Conservation (phyloP, 2,797 vertebrate genomes). For the Typhlichthys subterraneus region DNA sequence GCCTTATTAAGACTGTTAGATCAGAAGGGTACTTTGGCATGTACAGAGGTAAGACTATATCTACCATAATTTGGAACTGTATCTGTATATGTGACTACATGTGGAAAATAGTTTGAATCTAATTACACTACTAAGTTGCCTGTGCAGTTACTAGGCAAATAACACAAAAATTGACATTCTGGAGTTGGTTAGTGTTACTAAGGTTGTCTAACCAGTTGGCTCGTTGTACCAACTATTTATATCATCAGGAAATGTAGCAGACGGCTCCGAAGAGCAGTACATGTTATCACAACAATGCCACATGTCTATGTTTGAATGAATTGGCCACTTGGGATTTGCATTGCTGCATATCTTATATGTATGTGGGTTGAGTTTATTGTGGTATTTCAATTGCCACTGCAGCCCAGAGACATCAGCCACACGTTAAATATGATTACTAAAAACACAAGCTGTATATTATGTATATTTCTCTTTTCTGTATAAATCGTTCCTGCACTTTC, state of each 20-base stretch:
- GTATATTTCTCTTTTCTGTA: neutral
- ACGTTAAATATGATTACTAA: neutral
- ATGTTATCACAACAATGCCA: neutral
- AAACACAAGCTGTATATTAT: neutral
- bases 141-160: neutral
- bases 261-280: no score
- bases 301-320: neutral
- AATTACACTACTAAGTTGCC: neutral
- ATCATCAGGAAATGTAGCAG: no score
- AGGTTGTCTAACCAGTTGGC: no score
- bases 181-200: neutral
- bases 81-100: neutral
- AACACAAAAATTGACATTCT: neutral
- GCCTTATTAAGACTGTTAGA: slow-evolving; percentile 83
- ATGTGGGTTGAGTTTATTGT: neutral
- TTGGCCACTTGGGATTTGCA: neutral
- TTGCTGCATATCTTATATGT: neutral
- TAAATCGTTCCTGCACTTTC: neutral
- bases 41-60: slow-evolving; percentile 82
- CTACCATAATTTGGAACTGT: neutral
- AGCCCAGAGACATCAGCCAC: neutral
- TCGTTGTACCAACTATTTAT: no score
- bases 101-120: neutral
- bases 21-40: slow-evolving; percentile 89
- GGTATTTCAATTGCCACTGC: neutral